These are phyloP conservation scores for Asbolus verrucosus DNA, from an alignment of 1,140 invertebrate genomes.

Conservation along the genomic window DNA sequence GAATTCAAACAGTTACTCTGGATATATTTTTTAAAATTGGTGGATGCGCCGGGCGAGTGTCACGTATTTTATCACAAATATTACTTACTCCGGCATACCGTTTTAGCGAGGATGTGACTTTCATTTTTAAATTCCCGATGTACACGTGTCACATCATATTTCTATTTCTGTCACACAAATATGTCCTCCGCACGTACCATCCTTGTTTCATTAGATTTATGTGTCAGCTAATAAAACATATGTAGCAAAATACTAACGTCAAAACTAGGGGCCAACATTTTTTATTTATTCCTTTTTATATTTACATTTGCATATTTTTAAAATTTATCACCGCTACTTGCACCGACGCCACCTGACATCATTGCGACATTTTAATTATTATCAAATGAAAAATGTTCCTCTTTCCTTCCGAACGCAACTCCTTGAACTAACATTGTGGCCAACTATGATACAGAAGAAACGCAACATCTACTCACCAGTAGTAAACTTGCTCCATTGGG, in stretches of 20 bases:
- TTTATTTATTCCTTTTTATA: slow-evolving; percentile 20
- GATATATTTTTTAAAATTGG: slow-evolving; percentile 14
- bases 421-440: too few species aligned
- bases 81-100: slow-evolving; percentile 11
- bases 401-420: too few species aligned
- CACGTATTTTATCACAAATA: slow-evolving; percentile 40
- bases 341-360: slow-evolving; percentile 16
- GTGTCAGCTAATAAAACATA: slow-evolving; percentile 45
- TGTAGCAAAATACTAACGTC: slow-evolving; percentile 39
- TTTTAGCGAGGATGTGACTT: slow-evolving; percentile 26
- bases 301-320: slow-evolving; percentile 39
- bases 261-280: slow-evolving; percentile 19
- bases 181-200: slow-evolving; percentile 7
- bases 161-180: slow-evolving; percentile 7
- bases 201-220: slow-evolving; percentile 39
- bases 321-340: slow-evolving; percentile 41
- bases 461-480: too few species aligned
- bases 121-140: slow-evolving; percentile 40
- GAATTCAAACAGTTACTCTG: too few species aligned
- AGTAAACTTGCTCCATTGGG: not conserved
- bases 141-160: slow-evolving; percentile 29
- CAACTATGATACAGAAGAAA: too few species aligned
- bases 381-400: slow-evolving; percentile 32
- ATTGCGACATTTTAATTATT: slow-evolving; percentile 29
- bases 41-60: slow-evolving; percentile 3